Evolutionary conservation across 53 echinoderm and acorn worm species (phyloP).

Genomic region (Antedon mediterranea): DNA sequence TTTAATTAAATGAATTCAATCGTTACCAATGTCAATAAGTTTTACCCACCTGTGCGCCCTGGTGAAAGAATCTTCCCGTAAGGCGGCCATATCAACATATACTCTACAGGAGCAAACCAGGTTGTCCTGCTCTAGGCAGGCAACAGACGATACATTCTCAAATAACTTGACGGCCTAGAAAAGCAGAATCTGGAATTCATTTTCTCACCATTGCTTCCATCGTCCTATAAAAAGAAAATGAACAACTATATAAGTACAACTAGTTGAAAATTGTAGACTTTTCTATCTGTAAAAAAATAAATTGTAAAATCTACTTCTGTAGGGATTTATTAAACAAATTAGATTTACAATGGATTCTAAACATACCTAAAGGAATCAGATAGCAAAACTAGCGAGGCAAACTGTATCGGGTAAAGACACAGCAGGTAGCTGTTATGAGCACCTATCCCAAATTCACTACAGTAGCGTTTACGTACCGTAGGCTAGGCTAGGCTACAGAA

Average conservation of each 20-base stretch:
- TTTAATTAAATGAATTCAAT: not conserved
- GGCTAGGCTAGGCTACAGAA: too few species aligned
- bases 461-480: not conserved
- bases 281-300: too few species aligned
- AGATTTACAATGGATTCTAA: not conserved
- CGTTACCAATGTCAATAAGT: not conserved
- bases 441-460: not conserved
- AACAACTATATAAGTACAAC: too few species aligned
- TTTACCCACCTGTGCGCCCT: not conserved
- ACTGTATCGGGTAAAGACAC: not conserved
- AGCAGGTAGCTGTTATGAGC: not conserved
- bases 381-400: not conserved
- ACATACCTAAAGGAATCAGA: not conserved
- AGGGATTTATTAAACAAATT: too few species aligned
- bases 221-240: not conserved
- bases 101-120: not conserved
- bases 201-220: not conserved
- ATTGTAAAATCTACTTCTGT: too few species aligned
- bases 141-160: not conserved
- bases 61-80: not conserved
- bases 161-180: not conserved
- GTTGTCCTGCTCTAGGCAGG: not conserved
- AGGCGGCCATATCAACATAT: not conserved
- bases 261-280: too few species aligned
- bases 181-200: not conserved